Percentiles rank a stretch among this genome's conserved stretches.
Conservation (phyloP, 2,888 invertebrate genomes). For the Trissolcus japonicus region DNA sequence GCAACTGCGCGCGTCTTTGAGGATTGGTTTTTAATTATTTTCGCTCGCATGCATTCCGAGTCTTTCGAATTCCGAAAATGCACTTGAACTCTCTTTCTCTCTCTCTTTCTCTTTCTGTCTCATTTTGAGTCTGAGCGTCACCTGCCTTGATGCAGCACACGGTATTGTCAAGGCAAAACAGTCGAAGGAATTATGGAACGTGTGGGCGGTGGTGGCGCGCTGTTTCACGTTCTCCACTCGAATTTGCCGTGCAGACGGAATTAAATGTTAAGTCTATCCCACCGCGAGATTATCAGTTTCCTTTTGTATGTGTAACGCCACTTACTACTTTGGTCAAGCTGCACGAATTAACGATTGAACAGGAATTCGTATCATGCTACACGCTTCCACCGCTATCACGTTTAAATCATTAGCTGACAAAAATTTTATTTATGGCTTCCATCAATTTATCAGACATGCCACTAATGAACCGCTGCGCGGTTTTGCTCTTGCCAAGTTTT, state of each 20-base stretch:
- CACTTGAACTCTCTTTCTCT: conserved; percentile 52
- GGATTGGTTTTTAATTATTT: neutral
- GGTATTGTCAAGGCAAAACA: conserved; percentile 58
- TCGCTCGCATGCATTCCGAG: too few relatives aligned
- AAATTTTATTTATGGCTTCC: too few relatives aligned
- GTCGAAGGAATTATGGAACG: conserved; percentile 33
- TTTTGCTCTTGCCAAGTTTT: too few relatives aligned
- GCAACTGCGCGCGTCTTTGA: neutral
- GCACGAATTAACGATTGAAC: conserved; percentile 39
- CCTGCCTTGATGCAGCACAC: conserved; percentile 42
- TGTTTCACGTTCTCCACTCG: conserved; percentile 57
- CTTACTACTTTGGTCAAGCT: conserved; percentile 36
- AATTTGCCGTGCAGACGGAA: conserved; percentile 57
- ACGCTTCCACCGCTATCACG: too few relatives aligned
- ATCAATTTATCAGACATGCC: too few relatives aligned
- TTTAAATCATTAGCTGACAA: too few relatives aligned
- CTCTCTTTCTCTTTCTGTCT: too few relatives aligned
- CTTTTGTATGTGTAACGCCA: conserved; percentile 51
- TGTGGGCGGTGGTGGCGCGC: conserved; percentile 51
- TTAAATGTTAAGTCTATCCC: conserved; percentile 73
- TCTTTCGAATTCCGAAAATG: conserved; percentile 22
- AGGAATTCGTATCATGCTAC: neutral
- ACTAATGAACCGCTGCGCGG: too few relatives aligned
- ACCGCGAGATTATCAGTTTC: conserved; percentile 62
- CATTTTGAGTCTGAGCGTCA: conserved; percentile 40